phyloP scores from a whole-genome alignment of 2,113 vertebrate genomes.

The Peucedramus taeniatus region DNA sequence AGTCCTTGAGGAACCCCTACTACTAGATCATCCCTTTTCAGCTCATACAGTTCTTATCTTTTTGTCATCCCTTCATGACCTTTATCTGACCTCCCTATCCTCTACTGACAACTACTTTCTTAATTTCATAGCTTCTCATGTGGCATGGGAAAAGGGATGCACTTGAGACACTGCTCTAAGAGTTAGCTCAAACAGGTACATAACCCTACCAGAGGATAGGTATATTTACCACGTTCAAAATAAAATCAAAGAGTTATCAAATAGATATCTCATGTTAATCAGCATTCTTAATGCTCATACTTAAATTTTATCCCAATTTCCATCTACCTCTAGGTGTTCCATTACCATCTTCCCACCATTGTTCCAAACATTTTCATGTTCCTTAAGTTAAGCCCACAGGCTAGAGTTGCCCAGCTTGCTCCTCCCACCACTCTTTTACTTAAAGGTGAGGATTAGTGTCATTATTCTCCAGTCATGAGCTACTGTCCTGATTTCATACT shows the following conservation, averaged over 20 bases:
- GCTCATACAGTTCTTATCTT: background rate
- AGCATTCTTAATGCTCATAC: background rate
- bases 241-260: background rate
- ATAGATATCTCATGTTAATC: background rate
- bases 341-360: background rate
- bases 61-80: background rate
- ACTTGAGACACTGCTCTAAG: background rate
- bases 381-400: background rate
- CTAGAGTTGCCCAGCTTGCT: background rate
- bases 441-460: background rate
- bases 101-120: background rate
- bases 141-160: background rate
- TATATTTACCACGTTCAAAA: background rate
- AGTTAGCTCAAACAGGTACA: background rate
- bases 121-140: background rate
- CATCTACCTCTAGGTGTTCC: background rate
- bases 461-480: background rate
- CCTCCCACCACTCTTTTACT: background rate
- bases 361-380: background rate
- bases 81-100: background rate
- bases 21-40: background rate
- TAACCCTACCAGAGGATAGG: background rate
- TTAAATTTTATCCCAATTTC: background rate
- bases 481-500: background rate
- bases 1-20: background rate